Evolutionary conservation across 2,797 vertebrate genomes (phyloP), one percentile per base, ranked within the genome.

Genomic region (Yasuhikotakia modesta): DNA sequence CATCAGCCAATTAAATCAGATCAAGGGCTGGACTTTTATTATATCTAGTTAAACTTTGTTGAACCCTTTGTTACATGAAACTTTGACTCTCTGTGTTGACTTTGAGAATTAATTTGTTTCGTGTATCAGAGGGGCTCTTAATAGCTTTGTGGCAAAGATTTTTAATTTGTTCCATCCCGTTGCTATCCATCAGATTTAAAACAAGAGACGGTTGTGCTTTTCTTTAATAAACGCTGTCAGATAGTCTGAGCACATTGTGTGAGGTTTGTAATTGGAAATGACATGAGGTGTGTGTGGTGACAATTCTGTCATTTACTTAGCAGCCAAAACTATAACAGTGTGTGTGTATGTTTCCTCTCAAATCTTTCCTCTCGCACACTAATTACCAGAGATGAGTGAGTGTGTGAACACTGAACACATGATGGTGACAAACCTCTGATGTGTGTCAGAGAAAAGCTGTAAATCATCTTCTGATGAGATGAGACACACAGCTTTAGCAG

Each of bases 191-290:
- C 64, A 58, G 45, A 24, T 35, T n/a, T 58, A n/a, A 66, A 58
- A 60, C 50, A 71, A 30, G 61, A 53, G 30, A 66, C 55, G 11
- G 12, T 52, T 24, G 35, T 30, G 8, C 67, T 43, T 39, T 66
- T 50, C 53, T 65, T 60, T 78, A 70, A 71, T 70, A 45, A 12
- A 46, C 55, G 19, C 68, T 69, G 72, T 76, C 76, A 65, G 73
- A 32, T 58, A 32, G 24, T 39, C 46, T 21, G 32, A 65, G 39
- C 39, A 50, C 67, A 78, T 30, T 72, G 24, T 8, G 63, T 75
- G 67, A 64, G 46, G 30, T 45, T 55, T 39, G 10, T 61, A 55
- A 76, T 76, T 5, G 14, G 3, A 61, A 35, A 45, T 71, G 79
- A 55, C 72, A 72, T 16, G 70, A 55, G 32, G 64, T 66, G 63